Evolutionary conservation across 2,888 invertebrate genomes (phyloP).

Genomic region (Amaurobius ferox): DNA sequence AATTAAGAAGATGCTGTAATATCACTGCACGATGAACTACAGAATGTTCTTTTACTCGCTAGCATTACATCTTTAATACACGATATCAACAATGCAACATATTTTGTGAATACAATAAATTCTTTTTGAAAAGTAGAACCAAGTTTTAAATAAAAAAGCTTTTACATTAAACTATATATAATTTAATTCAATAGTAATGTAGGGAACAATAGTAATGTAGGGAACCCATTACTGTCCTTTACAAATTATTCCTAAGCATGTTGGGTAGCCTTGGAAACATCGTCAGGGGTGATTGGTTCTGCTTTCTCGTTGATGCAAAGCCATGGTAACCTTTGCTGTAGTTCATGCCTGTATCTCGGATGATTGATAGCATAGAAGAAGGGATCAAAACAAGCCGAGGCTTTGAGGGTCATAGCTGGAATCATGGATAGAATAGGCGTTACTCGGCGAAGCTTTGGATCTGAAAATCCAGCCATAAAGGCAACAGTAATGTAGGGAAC

Average conservation of each 20-base stretch:
- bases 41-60: no score
- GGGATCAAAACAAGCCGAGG: slow-evolving; percentile 79
- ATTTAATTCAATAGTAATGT: background rate
- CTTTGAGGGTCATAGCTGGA: slow-evolving; percentile 79
- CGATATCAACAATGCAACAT: no score
- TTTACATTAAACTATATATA: no score
- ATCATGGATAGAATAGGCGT: slow-evolving; percentile 81
- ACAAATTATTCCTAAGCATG: slow-evolving; percentile 5
- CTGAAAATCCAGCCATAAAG: slow-evolving; percentile 83
- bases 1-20: no score
- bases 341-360: slow-evolving; percentile 76
- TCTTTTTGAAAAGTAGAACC: no score
- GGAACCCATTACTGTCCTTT: background rate
- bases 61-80: no score
- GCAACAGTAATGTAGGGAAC: slow-evolving; percentile 88
- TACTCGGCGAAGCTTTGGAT: slow-evolving; percentile 82
- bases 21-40: no score
- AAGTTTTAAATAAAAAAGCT: no score
- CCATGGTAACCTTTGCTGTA: slow-evolving; percentile 64
- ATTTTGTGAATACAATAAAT: no score
- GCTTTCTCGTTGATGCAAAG: slow-evolving; percentile 62
- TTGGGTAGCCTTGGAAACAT: slow-evolving; percentile 40
- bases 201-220: no score
- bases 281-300: background rate
- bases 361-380: slow-evolving; percentile 79